A percentile compares a stretch with the other conserved stretches of the same genome.
Evolutionary conservation across 2,888 invertebrate genomes (phyloP).

Genomic region (Arge pagana): DNA sequence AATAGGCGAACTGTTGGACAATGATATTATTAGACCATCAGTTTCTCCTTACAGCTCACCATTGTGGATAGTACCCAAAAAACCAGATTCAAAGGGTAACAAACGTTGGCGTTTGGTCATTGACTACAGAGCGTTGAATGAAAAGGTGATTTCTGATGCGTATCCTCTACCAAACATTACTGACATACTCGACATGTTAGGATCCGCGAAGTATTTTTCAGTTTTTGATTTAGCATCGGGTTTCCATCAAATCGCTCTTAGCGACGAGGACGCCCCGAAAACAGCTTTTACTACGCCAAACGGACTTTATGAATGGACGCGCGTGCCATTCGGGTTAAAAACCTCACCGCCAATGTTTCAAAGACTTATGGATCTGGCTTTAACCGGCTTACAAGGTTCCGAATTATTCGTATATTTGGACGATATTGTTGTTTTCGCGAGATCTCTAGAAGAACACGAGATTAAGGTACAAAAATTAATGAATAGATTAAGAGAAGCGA

Average conservation of each 20-base stretch:
- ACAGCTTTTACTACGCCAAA: background rate
- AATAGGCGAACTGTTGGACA: slow-evolving; percentile 16
- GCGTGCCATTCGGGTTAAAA: slow-evolving; percentile 1
- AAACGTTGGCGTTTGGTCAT: background rate
- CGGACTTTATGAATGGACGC: background rate
- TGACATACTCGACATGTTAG: background rate
- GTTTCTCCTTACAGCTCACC: slow-evolving; percentile 17
- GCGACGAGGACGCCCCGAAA: background rate
- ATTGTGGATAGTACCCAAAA: too few species aligned
- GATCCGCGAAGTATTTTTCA: slow-evolving; percentile 1
- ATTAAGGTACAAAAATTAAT: background rate
- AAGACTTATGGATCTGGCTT: background rate
- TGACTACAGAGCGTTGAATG: background rate
- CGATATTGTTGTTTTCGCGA: background rate
- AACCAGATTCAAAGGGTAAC: background rate
- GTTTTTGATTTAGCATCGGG: background rate
- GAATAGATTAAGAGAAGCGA: background rate
- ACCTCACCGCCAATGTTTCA: background rate
- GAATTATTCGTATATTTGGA: slow-evolving; percentile 1
- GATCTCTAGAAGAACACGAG: background rate
- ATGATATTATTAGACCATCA: too few species aligned
- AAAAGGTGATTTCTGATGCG: background rate
- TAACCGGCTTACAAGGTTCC: background rate
- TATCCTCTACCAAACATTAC: background rate
- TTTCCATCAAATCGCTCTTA: background rate